Percentiles rank a stretch among this genome's conserved stretches.
These are phyloP conservation scores for Eupithecia vulgata DNA, from an alignment of 2,888 invertebrate genomes.

Conservation along the genomic window DNA sequence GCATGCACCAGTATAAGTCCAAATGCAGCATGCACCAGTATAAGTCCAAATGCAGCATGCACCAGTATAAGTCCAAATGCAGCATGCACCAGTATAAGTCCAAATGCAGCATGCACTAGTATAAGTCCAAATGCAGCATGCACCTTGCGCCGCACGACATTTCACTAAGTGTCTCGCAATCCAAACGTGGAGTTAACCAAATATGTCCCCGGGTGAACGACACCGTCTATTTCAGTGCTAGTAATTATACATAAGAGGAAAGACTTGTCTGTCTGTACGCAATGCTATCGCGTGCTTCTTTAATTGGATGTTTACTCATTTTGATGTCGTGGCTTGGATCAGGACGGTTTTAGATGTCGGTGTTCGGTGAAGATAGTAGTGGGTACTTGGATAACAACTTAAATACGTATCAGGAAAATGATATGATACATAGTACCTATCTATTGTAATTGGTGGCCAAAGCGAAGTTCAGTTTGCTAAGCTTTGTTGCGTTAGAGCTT, in stretches of 20 bases:
- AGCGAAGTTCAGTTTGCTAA: background rate
- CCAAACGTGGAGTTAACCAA: constrained; percentile 52
- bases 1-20: background rate
- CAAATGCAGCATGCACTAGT: constrained; percentile 1
- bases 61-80: constrained; percentile 5
- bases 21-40: constrained; percentile 2
- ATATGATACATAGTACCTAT: too few relatives aligned
- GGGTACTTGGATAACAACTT: background rate
- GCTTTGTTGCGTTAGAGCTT: too few relatives aligned
- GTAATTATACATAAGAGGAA: constrained; percentile 61
- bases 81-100: background rate
- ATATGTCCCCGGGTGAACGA: constrained; percentile 68
- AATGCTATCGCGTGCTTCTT: constrained; percentile 34
- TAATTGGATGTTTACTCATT: constrained; percentile 35
- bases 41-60: background rate
- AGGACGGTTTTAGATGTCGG: constrained; percentile 3
- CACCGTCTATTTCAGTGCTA: constrained; percentile 62
- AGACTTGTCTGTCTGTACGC: constrained; percentile 48
- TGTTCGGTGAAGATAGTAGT: background rate
- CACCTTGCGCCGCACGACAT: constrained; percentile 1
- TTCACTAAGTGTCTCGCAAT: constrained; percentile 40
- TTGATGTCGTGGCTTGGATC: constrained; percentile 26
- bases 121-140: background rate
- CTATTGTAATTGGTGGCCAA: background rate
- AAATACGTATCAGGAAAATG: background rate